Conservation (phyloP, 2,113 vertebrate genomes). For the Oxygymnocypris stewartii region DNA sequence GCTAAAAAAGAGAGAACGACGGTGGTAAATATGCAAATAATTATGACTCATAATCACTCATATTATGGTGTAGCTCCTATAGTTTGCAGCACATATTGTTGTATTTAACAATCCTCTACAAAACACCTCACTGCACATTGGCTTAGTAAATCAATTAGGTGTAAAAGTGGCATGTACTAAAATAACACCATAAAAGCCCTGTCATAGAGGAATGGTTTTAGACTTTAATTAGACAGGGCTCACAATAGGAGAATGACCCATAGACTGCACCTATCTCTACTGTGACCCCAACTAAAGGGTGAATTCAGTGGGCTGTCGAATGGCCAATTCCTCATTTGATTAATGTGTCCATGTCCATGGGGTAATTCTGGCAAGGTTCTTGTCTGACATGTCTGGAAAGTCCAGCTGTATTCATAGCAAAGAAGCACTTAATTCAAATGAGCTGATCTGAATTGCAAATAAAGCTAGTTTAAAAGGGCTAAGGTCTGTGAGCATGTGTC, state of each 20-base stretch:
- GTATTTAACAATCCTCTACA: conserved; percentile 29
- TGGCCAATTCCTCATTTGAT: conserved; percentile 66
- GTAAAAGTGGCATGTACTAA: conserved; percentile 61
- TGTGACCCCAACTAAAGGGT: conserved; percentile 59
- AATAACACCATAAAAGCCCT: conserved; percentile 57
- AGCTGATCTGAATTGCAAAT: conserved; percentile 84
- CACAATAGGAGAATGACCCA: conserved; percentile 66
- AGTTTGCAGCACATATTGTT: conserved; percentile 21
- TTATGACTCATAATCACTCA: neutral
- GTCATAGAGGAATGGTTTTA: conserved; percentile 60
- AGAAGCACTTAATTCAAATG: conserved; percentile 81
- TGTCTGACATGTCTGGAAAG: conserved; percentile 77
- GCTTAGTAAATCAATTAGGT: conserved; percentile 60
- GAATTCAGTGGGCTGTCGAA: conserved; percentile 60
- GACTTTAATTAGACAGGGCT: conserved; percentile 75
- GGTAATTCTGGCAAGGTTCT: conserved; percentile 77
- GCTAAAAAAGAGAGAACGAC: neutral
- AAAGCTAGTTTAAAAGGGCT: conserved; percentile 71
- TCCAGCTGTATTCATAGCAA: conserved; percentile 81
- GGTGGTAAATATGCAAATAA: conserved; percentile 22
- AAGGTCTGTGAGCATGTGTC: conserved; percentile 59
- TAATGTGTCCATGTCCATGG: conserved; percentile 70
- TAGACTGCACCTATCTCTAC: conserved; percentile 51
- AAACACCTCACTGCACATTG: conserved; percentile 30
- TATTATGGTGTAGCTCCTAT: neutral